Percentiles rank a stretch among this genome's conserved stretches.
Conservation (phyloP, 2,113 vertebrate species). For the Solea senegalensis region DNA sequence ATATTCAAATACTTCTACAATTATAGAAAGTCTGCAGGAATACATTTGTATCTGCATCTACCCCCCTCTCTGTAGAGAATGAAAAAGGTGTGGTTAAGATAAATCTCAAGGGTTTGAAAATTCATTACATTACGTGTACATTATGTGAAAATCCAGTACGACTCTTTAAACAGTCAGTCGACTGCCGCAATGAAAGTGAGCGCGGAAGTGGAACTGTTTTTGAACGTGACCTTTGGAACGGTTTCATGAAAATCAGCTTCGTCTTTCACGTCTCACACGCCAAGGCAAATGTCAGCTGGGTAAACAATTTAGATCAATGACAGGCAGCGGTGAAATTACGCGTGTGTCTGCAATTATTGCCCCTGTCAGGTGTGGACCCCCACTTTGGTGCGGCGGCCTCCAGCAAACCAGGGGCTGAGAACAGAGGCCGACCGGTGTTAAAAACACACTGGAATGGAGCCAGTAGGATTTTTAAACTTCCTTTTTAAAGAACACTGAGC, state of each 20-base stretch:
- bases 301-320: slow-evolving; percentile 61
- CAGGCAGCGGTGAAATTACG: slow-evolving; percentile 50
- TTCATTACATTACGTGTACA: neutral
- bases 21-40: too few species aligned
- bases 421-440: slow-evolving; percentile 4
- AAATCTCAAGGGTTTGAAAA: slow-evolving; percentile 7
- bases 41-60: slow-evolving; percentile 66
- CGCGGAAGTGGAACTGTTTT: neutral
- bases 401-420: neutral
- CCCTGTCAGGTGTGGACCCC: slow-evolving; percentile 38
- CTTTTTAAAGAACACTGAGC: too few species aligned
- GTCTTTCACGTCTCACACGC: slow-evolving; percentile 29
- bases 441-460: too few species aligned
- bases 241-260: slow-evolving; percentile 48
- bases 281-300: slow-evolving; percentile 60
- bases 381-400: slow-evolving; percentile 18
- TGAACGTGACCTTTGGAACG: slow-evolving; percentile 55
- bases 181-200: neutral
- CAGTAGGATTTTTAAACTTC: too few species aligned
- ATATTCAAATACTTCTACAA: too few species aligned
- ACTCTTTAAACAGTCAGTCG: slow-evolving; percentile 5
- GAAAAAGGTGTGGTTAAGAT: slow-evolving; percentile 7
- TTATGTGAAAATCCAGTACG: neutral
- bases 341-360: slow-evolving; percentile 36
- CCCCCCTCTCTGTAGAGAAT: slow-evolving; percentile 72